Evolutionary conservation across 2,797 vertebrate species (phyloP).

Genomic region (Xiphorhynchus erythropygius): DNA sequence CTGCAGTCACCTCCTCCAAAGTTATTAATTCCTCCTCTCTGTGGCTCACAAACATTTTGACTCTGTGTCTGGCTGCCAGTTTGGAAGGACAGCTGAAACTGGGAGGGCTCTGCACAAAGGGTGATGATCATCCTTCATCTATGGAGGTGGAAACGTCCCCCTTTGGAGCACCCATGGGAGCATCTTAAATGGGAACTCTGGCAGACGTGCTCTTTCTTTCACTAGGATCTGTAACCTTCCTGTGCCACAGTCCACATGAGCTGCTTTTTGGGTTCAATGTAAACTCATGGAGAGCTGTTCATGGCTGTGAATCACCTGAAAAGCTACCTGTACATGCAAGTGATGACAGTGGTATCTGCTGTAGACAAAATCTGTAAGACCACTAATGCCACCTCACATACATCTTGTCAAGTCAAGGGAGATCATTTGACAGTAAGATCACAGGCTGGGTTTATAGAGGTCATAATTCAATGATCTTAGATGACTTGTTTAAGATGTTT

Average conservation of each 20-base stretch:
- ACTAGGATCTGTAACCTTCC: not conserved
- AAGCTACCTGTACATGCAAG: not conserved
- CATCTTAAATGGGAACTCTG: not conserved
- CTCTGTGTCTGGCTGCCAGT: not conserved
- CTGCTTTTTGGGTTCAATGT: not conserved
- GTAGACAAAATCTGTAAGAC: not conserved
- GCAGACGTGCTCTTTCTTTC: not conserved
- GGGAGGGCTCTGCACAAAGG: not conserved
- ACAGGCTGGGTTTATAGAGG: not conserved
- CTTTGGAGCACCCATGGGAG: not conserved
- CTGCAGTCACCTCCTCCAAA: not conserved
- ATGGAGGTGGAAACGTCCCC: not conserved
- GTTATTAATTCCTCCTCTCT: not conserved
- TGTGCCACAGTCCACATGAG: accelerated
- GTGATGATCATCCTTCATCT: not conserved
- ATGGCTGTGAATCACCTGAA: not conserved
- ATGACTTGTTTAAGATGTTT: not conserved
- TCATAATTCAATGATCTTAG: not conserved
- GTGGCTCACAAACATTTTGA: not conserved
- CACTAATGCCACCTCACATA: not conserved
- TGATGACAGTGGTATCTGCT: not conserved
- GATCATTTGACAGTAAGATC: not conserved
- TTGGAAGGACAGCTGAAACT: not conserved
- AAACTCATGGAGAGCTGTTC: not conserved
- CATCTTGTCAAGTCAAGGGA: not conserved